phyloP scores from a whole-genome alignment of 2,888 invertebrate genomes.

The Ichneumon xanthorius region DNA sequence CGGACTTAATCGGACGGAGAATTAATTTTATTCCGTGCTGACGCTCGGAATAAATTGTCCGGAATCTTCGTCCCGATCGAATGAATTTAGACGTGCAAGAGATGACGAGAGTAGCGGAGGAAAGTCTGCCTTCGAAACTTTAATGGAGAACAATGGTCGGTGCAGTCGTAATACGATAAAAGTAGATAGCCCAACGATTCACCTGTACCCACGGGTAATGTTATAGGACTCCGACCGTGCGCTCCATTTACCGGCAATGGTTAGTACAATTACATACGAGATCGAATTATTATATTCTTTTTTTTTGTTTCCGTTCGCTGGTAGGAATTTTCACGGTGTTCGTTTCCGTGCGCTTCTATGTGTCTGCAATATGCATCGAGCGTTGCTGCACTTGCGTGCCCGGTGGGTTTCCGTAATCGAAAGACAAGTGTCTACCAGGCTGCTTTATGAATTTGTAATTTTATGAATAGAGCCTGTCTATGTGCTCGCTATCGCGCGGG shows the following conservation, averaged over 20 bases:
- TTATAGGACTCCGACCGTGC: slow-evolving; percentile 47
- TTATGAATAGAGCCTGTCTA: not conserved
- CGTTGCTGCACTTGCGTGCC: not conserved
- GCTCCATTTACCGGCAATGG: slow-evolving; percentile 61
- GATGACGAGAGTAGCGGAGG: slow-evolving; percentile 26
- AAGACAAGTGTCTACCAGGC: slow-evolving; percentile 29
- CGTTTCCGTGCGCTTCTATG: not conserved
- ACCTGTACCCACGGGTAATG: slow-evolving; percentile 45
- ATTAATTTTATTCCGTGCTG: slow-evolving; percentile 38
- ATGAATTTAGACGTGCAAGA: slow-evolving; percentile 10
- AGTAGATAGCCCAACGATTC: slow-evolving; percentile 52
- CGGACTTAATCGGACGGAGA: slow-evolving; percentile 15
- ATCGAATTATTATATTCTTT: not conserved
- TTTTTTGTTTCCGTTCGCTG: not conserved
- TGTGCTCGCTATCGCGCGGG: slow-evolving; percentile 7
- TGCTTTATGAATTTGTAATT: slow-evolving; percentile 35
- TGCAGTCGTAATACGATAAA: slow-evolving; percentile 50
- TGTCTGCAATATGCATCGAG: not conserved
- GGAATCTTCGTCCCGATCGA: slow-evolving; percentile 39
- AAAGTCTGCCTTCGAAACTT: slow-evolving; percentile 32
- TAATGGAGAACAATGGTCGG: not conserved
- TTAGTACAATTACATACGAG: slow-evolving; percentile 62
- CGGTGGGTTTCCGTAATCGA: slow-evolving; percentile 19
- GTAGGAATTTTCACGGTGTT: not conserved
- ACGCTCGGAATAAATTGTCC: slow-evolving; percentile 10